phyloP scores from a whole-genome alignment of 1,140 invertebrate genomes.

The Zaprionus lachaisei region DNA sequence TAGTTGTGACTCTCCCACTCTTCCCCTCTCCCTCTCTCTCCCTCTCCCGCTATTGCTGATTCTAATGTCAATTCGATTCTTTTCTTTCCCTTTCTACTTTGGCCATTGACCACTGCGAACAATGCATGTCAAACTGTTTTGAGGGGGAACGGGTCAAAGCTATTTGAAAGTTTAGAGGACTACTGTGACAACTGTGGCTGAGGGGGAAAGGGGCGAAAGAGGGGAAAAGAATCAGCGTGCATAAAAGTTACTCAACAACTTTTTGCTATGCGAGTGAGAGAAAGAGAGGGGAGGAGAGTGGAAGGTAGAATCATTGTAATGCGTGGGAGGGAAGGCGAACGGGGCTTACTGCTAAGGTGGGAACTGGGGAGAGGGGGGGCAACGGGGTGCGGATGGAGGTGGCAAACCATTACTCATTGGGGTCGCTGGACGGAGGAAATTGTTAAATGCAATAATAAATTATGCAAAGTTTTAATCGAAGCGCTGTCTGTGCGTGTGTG shows the following conservation, averaged over 20 bases:
- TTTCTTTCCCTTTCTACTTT: slow-evolving; percentile 1
- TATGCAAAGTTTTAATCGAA: slow-evolving; percentile 73
- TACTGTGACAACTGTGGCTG: no score
- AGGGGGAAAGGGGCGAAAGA: no score
- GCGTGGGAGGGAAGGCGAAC: background rate
- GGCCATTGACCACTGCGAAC: slow-evolving; percentile 53
- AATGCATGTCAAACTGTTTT: slow-evolving; percentile 33
- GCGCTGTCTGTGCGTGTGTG: background rate
- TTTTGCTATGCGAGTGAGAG: slow-evolving; percentile 32
- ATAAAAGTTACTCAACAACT: slow-evolving; percentile 65
- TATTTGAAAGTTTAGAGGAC: slow-evolving; percentile 51
- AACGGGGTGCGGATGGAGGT: background rate
- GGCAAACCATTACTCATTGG: slow-evolving; percentile 21
- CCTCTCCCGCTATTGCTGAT: background rate
- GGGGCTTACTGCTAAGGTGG: background rate
- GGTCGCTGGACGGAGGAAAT: slow-evolving; percentile 44
- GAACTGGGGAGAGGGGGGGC: background rate
- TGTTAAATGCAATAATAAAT: slow-evolving; percentile 76
- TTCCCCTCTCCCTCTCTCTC: background rate
- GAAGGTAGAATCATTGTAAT: background rate
- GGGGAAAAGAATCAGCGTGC: slow-evolving; percentile 15
- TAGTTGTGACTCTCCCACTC: slow-evolving; percentile 1
- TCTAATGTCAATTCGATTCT: slow-evolving; percentile 15
- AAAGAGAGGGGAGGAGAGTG: background rate
- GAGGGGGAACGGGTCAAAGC: slow-evolving; percentile 26